Evolutionary conservation across 2,797 vertebrate species (phyloP).

Genomic region (Orestias chungarensis): DNA sequence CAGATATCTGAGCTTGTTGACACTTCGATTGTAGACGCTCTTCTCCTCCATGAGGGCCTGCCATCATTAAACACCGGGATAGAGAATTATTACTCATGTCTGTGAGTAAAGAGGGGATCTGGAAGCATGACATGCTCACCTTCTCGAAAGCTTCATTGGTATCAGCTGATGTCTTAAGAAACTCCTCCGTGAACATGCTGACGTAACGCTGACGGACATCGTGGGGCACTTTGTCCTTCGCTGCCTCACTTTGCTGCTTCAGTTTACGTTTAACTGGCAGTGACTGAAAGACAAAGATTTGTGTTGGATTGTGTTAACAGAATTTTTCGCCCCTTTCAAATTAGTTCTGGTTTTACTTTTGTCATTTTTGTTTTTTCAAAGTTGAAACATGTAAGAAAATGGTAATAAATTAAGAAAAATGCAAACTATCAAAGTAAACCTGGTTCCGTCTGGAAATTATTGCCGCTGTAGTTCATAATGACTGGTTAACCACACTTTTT

Average conservation of each 20-base stretch:
- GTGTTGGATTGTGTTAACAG: background rate
- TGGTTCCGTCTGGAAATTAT: background rate
- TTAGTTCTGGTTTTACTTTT: background rate
- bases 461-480: background rate
- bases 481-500: background rate
- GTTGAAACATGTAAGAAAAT: too few relatives aligned
- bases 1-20: slow-evolving; percentile 85
- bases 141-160: slow-evolving; percentile 85
- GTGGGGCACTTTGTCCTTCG: slow-evolving; percentile 79
- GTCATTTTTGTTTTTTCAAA: background rate
- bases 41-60: slow-evolving; percentile 86
- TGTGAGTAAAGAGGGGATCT: background rate
- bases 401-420: too few relatives aligned
- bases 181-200: slow-evolving; percentile 82
- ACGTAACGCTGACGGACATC: slow-evolving; percentile 83
- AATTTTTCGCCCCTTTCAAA: background rate
- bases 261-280: slow-evolving; percentile 61
- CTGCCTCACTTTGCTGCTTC: slow-evolving; percentile 56
- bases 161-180: slow-evolving; percentile 77
- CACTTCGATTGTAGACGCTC: slow-evolving; percentile 80
- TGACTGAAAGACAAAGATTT: slow-evolving; percentile 59
- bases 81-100: background rate
- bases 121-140: slow-evolving; percentile 60
- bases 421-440: background rate
- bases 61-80: background rate